Base-by-base conservation (phyloP, 2,113 vertebrate genomes). In the Sander lucioperca region DNA sequence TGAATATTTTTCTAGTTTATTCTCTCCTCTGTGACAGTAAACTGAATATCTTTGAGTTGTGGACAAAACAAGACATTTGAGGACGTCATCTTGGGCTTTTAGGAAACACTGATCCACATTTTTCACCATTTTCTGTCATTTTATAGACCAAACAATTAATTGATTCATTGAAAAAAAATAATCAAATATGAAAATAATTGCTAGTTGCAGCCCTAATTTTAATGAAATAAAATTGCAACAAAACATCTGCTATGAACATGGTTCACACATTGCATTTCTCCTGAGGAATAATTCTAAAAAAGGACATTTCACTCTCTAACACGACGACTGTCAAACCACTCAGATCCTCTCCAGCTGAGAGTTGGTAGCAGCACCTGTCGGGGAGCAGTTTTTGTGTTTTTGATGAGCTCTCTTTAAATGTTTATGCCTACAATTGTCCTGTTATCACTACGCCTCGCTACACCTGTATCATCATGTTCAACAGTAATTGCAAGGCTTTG, bases 401-500 rank as follows among this genome's bases (percentile, higher is more conserved):
- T 81, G 23, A 58, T 19, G 19, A 68, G 62, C 39, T 53, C 62
- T 71, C 63, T 88, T 54, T 50, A 86, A 87, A 86, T 74, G 48
- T 76, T 68, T 67, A 68, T 68, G 30, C 45, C 58, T 56, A 25
- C 66, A 50, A 64, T 48, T 56, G 69, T 57, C 65, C 45, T 77
- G 56, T 74, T 75, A 74, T 78, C 64, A 53, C 78, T 16, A 45
- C 75, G 76, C 64, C 25, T 51, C 56, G 59, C 83, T 83, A 56
- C 83, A 85, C 77, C 69, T 92, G 85, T 72, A 85, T 56, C 56
- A 53, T 71, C 39, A 33, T 58, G 87, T 85, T 74, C 39, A 3
- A 36, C 45, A 30, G 67, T 91, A 83, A 89, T 86, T 86, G 77
- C 63, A n/a, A 43, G 79, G 82, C 80, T 86, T 87, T 87, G 62